Evolutionary conservation across 1,140 invertebrate species (phyloP).

Genomic region (Stratiolaelaps scimitus): DNA sequence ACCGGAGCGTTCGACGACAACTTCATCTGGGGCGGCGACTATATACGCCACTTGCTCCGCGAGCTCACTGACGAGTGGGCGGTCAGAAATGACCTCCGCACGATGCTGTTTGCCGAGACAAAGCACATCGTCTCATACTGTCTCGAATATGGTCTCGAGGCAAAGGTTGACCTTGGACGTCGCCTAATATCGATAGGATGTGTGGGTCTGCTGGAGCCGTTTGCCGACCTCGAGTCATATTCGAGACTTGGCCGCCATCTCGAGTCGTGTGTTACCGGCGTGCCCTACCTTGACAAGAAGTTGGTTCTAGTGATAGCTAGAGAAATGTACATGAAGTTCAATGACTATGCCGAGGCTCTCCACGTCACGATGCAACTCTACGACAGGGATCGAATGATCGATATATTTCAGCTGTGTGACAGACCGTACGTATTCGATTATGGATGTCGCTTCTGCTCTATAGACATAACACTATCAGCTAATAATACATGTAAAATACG

Average conservation of each 20-base stretch:
- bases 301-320: conserved; percentile 73
- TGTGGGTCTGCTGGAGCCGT: no score
- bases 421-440: no score
- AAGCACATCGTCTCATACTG: conserved; percentile 88
- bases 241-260: no score
- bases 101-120: conserved; percentile 55
- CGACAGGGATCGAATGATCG: conserved; percentile 65
- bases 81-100: conserved; percentile 45
- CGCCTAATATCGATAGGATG: no score
- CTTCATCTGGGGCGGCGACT: conserved; percentile 98
- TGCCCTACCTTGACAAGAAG: conserved; percentile 90
- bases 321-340: conserved; percentile 77
- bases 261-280: conserved; percentile 96
- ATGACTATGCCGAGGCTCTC: conserved; percentile 82
- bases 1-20: conserved; percentile 62
- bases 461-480: no score
- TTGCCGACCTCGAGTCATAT: no score
- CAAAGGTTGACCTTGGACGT: no score
- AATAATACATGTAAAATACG: no score
- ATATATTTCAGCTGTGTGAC: conserved; percentile 70
- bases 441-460: no score
- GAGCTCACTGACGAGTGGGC: conserved; percentile 86
- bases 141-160: conserved; percentile 97
- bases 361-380: conserved; percentile 89
- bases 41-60: conserved; percentile 84